Percentiles rank a stretch among this genome's conserved stretches.
These are phyloP conservation scores for Aythya fuligula DNA, from an alignment of 2,797 vertebrate species.

Conservation along the genomic window DNA sequence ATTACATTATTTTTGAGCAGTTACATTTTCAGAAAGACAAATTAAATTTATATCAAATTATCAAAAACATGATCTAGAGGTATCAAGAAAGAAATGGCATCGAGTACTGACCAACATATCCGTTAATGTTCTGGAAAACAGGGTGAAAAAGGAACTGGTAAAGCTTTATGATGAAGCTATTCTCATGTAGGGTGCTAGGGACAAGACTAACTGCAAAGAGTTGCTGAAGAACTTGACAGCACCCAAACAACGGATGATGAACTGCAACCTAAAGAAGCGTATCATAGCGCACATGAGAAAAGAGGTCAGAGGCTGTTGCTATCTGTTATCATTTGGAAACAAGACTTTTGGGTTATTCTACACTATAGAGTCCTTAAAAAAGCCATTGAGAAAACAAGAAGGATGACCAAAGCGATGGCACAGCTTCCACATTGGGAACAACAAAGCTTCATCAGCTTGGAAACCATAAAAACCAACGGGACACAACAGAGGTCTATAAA, in stretches of 20 bases:
- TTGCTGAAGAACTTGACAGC: neutral
- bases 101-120: neutral
- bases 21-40: neutral
- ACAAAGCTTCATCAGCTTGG: neutral
- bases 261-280: neutral
- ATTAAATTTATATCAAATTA: neutral
- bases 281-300: neutral
- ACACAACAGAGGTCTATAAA: neutral
- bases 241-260: neutral
- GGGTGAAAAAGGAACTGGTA: neutral
- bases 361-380: neutral
- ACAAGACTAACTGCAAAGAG: neutral
- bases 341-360: neutral
- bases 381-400: neutral
- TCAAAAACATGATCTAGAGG: neutral
- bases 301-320: neutral
- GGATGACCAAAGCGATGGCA: neutral
- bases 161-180: neutral
- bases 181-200: neutral
- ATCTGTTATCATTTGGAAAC: neutral
- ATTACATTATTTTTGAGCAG: neutral
- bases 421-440: rapidly evolving
- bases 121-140: neutral
- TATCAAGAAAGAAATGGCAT: neutral
- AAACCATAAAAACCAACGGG: neutral